Percentiles rank a stretch among this genome's conserved stretches.
These are phyloP conservation scores for Salvelinus fontinalis DNA, from an alignment of 2,113 vertebrate species.

Conservation along the genomic window DNA sequence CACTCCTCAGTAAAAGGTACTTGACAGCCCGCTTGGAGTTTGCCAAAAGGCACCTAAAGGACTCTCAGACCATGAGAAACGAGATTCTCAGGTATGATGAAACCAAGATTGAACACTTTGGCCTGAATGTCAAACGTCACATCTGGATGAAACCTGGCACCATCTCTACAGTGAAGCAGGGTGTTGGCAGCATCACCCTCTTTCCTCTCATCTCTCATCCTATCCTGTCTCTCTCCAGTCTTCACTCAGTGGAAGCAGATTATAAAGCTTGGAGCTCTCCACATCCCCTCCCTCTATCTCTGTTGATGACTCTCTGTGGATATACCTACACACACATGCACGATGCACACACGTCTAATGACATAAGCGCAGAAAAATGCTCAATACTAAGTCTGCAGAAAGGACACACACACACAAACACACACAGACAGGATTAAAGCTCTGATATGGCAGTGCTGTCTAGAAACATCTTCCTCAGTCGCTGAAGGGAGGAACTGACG, in stretches of 20 bases:
- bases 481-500: neutral
- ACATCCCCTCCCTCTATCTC: conserved; percentile 44
- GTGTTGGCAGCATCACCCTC: too few relatives aligned
- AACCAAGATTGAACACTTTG: too few relatives aligned
- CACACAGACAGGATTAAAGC: neutral
- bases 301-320: conserved; percentile 40
- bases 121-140: too few relatives aligned
- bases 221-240: conserved; percentile 8
- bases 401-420: conserved; percentile 3
- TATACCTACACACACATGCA: conserved; percentile 13
- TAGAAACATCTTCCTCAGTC: neutral
- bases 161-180: too few relatives aligned
- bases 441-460: conserved; percentile 29
- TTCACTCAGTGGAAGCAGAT: conserved; percentile 48
- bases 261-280: conserved; percentile 51
- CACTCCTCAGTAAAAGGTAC: too few relatives aligned
- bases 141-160: too few relatives aligned
- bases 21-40: too few relatives aligned
- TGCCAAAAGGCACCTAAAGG: too few relatives aligned
- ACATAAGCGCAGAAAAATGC: neutral
- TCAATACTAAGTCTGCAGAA: too few relatives aligned
- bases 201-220: neutral
- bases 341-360: neutral
- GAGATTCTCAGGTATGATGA: too few relatives aligned
- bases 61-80: too few relatives aligned